Evolutionary conservation across 2,797 vertebrate genomes (phyloP), one percentile per base, ranked within the genome.

Genomic region (Nyctibius grandis): DNA sequence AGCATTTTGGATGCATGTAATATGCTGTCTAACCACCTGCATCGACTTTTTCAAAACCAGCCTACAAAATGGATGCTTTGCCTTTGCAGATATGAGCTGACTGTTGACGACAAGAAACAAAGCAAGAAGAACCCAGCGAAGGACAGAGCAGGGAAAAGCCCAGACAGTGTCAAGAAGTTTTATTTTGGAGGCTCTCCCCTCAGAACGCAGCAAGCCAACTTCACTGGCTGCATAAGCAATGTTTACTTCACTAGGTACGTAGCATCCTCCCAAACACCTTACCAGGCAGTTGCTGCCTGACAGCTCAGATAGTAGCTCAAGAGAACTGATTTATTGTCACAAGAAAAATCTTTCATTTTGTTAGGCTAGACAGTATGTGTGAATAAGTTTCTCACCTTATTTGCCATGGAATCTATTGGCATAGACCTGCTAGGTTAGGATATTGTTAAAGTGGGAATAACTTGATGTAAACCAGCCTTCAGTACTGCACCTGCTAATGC

Each of bases 181-280:
- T 99, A 99, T 94, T 99, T 99, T 13, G 99, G 99, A 5, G 99
- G 99, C 9, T 99, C 98, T 89, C 98, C 98, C 4, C 91, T 97
- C 93, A 98, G 97, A 97, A 95, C 92, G 0, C 98, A 98, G 85
- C 98, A 98, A 85, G 98, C 98, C 91, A 99, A 99, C 95, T 99
- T 99, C 97, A 99, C 99, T 2, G 99, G 99, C 78, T 99, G 99
- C 91, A 99, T 99, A 97, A 99, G 99, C 97, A 98, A 99, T 0
- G 98, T 99, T 68, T 99, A 99, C 97, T 98, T 99, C 92, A 99
- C 98, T 97, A 99, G 99, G 99, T 99, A 97, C 7, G 59, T 42
- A 81, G n/a, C 73, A 96, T 94, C 86, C 78, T 64, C 72, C 68
- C n/a, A 64, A 68, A 50, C 57, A n/a, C 45, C 63, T 34, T 22